phyloP scores from a whole-genome alignment of 2,797 vertebrate genomes.

The Echiichthys vipera region DNA sequence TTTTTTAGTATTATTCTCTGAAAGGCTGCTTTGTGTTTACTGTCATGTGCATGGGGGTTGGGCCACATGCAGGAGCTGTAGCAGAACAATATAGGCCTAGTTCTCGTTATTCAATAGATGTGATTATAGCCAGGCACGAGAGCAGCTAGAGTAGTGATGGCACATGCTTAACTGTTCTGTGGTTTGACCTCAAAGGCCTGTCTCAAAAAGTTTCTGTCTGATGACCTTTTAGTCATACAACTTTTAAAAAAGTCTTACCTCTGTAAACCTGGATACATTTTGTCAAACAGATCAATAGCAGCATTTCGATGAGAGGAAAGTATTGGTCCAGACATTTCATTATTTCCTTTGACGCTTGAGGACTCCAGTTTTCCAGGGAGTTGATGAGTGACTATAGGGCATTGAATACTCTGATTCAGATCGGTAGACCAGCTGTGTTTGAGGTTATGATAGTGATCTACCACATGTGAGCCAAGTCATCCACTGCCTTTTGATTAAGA shows the following conservation, averaged over 20 bases:
- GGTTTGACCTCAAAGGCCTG: conserved; percentile 36
- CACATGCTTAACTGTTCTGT: conserved; percentile 56
- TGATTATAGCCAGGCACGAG: conserved; percentile 68
- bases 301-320: background rate
- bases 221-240: background rate
- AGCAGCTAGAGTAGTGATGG: conserved; percentile 46
- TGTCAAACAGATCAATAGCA: background rate
- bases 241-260: background rate
- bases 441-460: background rate
- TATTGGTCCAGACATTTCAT: background rate
- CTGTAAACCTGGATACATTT: background rate
- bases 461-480: background rate
- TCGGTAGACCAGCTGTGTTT: background rate
- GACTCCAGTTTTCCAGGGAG: background rate
- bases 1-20: conserved; percentile 52
- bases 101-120: conserved; percentile 71
- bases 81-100: conserved; percentile 66
- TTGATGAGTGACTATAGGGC: no score
- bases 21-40: conserved; percentile 67
- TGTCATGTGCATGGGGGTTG: conserved; percentile 51
- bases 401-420: no score
- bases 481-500: background rate
- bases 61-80: conserved; percentile 41
- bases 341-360: background rate
- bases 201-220: conserved; percentile 22